These are phyloP conservation scores for Sinocyclocheilus anshuiensis DNA, from an alignment of 2,113 vertebrate genomes.

Conservation along the genomic window DNA sequence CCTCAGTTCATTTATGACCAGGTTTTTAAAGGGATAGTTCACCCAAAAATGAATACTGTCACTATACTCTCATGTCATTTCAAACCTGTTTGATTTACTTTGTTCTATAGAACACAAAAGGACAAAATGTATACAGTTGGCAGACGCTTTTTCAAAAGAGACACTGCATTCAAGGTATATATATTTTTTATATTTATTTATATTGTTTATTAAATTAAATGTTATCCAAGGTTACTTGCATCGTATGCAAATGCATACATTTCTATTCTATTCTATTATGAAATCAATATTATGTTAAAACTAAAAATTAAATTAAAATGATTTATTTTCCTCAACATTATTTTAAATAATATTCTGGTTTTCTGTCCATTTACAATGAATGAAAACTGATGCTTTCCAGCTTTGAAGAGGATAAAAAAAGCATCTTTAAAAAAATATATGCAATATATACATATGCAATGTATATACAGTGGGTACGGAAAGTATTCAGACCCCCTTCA, in stretches of 20 bases:
- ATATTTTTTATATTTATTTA: not conserved
- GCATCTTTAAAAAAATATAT: too few relatives aligned
- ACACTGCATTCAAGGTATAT: not conserved
- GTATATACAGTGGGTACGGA: too few relatives aligned
- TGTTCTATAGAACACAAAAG: not conserved
- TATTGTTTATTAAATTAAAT: not conserved
- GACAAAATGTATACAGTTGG: not conserved
- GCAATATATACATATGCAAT: too few relatives aligned
- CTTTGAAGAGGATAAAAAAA: too few relatives aligned
- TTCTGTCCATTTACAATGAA: not conserved
- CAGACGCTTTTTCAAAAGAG: not conserved
- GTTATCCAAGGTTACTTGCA: not conserved
- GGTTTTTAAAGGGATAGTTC: not conserved
- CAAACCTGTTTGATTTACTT: not conserved
- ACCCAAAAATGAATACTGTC: not conserved
- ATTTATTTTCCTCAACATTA: too few relatives aligned
- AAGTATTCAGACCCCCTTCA: too few relatives aligned
- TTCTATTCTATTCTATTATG: too few relatives aligned
- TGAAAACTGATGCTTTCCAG: too few relatives aligned
- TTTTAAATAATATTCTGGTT: not conserved
- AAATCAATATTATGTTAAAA: too few relatives aligned
- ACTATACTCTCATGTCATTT: not conserved
- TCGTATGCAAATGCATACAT: too few relatives aligned
- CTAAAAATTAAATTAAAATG: too few relatives aligned
- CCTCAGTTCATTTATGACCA: not conserved